Conservation (phyloP, 2,888 invertebrate genomes). For the Melieria picta region DNA sequence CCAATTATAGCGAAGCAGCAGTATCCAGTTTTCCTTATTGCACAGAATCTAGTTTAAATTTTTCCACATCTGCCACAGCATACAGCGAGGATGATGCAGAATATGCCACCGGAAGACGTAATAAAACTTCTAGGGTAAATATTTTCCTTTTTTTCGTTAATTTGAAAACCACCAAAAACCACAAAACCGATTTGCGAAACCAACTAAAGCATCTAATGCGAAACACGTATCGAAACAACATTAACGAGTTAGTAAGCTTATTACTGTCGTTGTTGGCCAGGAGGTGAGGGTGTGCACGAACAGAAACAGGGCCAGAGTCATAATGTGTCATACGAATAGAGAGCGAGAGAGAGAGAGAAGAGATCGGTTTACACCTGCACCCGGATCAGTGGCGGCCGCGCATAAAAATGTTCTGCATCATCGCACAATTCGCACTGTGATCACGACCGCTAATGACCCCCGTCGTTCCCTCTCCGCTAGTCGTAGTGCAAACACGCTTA, state of each 20-base stretch:
- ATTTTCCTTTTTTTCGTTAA: conserved; percentile 48
- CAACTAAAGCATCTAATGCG: too few species aligned
- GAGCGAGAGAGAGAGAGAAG: conserved; percentile 19
- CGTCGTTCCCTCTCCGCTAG: neutral
- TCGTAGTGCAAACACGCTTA: conserved; percentile 6
- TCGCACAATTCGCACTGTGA: conserved; percentile 40
- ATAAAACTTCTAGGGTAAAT: conserved; percentile 76
- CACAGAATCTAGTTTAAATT: conserved; percentile 70
- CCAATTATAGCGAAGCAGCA: conserved; percentile 64
- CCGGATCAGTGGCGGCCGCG: conserved; percentile 32
- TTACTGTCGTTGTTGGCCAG: too few species aligned
- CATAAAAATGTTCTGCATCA: conserved; percentile 48
- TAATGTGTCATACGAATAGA: too few species aligned
- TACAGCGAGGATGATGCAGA: conserved; percentile 80
- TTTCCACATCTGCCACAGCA: conserved; percentile 71
- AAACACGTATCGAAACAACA: too few species aligned
- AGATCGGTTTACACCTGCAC: conserved; percentile 44
- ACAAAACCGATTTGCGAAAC: too few species aligned
- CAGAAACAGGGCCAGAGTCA: too few species aligned
- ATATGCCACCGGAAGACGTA: conserved; percentile 76
- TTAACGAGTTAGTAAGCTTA: too few species aligned
- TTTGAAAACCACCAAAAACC: conserved; percentile 15
- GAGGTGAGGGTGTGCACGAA: too few species aligned
- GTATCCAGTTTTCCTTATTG: conserved; percentile 67
- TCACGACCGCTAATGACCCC: conserved; percentile 33